Evolutionary conservation across 2,888 invertebrate species (phyloP), one percentile per base, ranked within the genome.

Genomic region (Alloplasta piceator): DNA sequence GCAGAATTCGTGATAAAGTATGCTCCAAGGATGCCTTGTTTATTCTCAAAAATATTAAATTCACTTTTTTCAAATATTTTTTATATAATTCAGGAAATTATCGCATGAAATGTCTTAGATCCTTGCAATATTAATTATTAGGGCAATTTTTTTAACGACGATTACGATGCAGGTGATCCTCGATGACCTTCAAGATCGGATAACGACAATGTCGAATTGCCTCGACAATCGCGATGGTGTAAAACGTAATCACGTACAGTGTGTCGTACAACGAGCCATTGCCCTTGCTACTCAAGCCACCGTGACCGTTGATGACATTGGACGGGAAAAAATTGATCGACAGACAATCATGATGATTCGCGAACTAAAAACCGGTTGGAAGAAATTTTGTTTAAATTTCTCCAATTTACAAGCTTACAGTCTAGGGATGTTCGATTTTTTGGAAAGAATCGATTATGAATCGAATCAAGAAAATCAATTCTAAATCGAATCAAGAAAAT

Each of bases 291-390:
- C 86, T 41, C 92, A 92, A 85, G 82, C 92, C 36, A 89, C 88
- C 10, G 87, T 87, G 4, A 88, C 90, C n/a, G 82, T 91, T 10
- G 87, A 88, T 63, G 92, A 92, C 67, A 89, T 92, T 68, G 92
- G 91, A 3, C 85, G 78, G 46, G 90, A 91, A 66, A 90, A 88
- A 66, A 86, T 92, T n/a, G 89, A 91, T 66, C 87, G 89, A 12
- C 90, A 87, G 71, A 91, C 90, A 0, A 83, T 89, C 55, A 91
- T 91, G 89, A 90, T 89, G 85, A 87, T 89, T 58, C 88, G 90
- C 41, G 92, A 92, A 86, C 78, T 91, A 5, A 92, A 92, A 88
- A 89, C 91, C 61, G 91, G 91, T 91, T 84, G 84, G 60, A 10
- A 12, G 0, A 12, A 56, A 52, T 26, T 26, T 26, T 26, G 4